phyloP scores from a whole-genome alignment of 2,113 vertebrate species.

The Pygoscelis antarcticus region DNA sequence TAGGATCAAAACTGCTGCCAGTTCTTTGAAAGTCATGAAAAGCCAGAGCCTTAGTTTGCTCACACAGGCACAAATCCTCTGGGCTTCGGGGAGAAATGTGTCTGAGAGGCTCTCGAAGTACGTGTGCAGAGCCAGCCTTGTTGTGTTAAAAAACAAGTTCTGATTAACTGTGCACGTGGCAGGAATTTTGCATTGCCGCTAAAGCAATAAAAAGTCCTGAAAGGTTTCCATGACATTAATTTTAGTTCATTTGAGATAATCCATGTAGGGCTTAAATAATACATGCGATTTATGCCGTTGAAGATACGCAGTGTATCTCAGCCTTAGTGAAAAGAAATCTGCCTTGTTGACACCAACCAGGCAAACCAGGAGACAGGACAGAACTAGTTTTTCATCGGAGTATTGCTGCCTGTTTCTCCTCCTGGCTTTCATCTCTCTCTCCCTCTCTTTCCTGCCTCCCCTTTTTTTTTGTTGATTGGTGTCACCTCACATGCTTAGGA shows the following conservation, averaged over 20 bases:
- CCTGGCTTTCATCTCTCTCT: constrained; percentile 44
- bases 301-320: background rate
- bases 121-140: background rate
- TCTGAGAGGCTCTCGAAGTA: background rate
- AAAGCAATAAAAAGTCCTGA: constrained; percentile 10
- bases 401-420: constrained; percentile 34
- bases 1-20: background rate
- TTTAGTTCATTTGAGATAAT: constrained; percentile 39
- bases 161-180: constrained; percentile 29
- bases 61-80: background rate
- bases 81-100: background rate
- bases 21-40: constrained; percentile 49
- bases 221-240: constrained; percentile 40
- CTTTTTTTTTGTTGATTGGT: constrained; percentile 78
- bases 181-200: background rate
- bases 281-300: constrained; percentile 26
- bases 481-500: constrained; percentile 79
- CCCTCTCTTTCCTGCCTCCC: constrained; percentile 64
- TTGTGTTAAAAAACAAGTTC: constrained; percentile 13
- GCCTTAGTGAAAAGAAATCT: constrained; percentile 9
- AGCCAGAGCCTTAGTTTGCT: constrained; percentile 23
- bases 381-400: background rate
- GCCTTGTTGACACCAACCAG: constrained; percentile 37
- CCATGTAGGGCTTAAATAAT: constrained; percentile 55
- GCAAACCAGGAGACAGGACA: constrained; percentile 16